Evolutionary conservation across 2,888 invertebrate genomes (phyloP).

Genomic region (Cataglyphis albicans): DNA sequence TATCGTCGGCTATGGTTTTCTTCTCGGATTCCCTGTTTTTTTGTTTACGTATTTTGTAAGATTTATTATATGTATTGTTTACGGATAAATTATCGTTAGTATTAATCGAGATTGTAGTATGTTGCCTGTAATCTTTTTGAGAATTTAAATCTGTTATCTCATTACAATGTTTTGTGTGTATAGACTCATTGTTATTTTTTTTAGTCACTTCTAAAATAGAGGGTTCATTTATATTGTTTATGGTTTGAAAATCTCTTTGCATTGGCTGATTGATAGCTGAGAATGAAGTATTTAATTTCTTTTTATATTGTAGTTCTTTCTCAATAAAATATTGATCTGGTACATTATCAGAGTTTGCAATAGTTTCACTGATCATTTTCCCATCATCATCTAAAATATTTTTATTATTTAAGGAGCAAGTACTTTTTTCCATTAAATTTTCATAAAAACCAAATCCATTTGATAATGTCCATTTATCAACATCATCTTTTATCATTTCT

Average conservation of each 20-base stretch:
- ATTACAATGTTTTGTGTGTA: neutral
- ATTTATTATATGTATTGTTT: constrained; percentile 9
- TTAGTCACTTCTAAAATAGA: neutral
- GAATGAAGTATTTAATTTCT: no score
- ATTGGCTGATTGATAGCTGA: neutral
- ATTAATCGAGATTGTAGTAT: neutral
- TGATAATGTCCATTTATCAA: neutral
- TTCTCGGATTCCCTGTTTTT: constrained; percentile 42
- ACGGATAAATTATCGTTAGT: neutral
- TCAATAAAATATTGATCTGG: constrained; percentile 83
- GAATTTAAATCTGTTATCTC: neutral
- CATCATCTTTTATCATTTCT: neutral
- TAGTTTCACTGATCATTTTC: constrained; percentile 50
- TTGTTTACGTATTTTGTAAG: constrained; percentile 11
- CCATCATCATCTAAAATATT: neutral
- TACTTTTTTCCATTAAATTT: neutral
- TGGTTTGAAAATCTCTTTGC: neutral
- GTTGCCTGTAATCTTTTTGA: neutral
- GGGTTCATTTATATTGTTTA: constrained; percentile 12
- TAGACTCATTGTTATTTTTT: neutral
- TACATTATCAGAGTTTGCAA: constrained; percentile 74
- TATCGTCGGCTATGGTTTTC: constrained; percentile 48
- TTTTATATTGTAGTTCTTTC: constrained; percentile 78
- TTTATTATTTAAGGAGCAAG: constrained; percentile 3
- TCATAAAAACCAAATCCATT: neutral